phyloP scores from a whole-genome alignment of 2,888 invertebrate genomes.

The Drosophila merina region DNA sequence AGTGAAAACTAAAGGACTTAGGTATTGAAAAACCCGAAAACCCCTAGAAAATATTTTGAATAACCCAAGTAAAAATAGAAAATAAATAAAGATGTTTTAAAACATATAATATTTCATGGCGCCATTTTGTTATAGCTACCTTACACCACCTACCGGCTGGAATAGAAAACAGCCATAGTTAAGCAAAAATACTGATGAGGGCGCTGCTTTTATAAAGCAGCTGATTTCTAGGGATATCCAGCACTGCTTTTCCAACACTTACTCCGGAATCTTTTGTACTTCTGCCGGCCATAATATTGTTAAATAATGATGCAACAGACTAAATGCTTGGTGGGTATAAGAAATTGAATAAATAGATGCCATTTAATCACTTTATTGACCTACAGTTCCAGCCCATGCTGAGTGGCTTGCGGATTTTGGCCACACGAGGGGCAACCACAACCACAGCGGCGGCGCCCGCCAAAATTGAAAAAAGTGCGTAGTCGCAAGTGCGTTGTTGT shows the following conservation, averaged over 20 bases:
- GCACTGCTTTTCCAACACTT: background rate
- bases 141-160: background rate
- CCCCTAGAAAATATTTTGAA: too few relatives aligned
- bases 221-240: background rate
- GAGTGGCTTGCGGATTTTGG: constrained; percentile 41
- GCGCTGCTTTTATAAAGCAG: background rate
- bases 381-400: constrained; percentile 57
- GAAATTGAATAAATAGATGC: background rate
- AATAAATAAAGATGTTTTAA: background rate
- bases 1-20: too few relatives aligned
- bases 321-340: constrained; percentile 59
- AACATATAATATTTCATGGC: background rate
- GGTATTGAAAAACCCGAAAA: too few relatives aligned
- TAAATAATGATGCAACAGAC: constrained; percentile 66
- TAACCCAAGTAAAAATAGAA: background rate
- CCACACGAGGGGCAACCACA: constrained; percentile 57
- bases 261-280: background rate
- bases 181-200: background rate
- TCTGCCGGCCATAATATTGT: constrained; percentile 6
- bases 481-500: background rate
- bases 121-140: background rate
- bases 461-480: constrained; percentile 79
- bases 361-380: background rate
- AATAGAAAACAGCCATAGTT: background rate
- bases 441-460: constrained; percentile 66